Base-by-base conservation (phyloP, 2,888 invertebrate genomes). In the Melipona beecheii region DNA sequence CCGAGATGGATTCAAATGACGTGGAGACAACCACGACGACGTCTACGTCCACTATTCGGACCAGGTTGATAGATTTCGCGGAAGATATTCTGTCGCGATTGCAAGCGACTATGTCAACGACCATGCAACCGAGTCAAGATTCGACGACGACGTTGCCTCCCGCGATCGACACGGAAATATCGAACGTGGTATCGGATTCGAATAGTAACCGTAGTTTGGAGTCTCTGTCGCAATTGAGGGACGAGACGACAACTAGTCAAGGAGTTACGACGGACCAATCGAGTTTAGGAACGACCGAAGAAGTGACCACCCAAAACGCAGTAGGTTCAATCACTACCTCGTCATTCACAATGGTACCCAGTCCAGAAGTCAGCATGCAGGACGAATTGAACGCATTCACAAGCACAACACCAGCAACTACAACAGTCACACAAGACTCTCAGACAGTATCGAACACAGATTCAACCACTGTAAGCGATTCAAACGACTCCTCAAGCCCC, bases 51-150 rank as follows among this genome's bases (percentile, higher is more conserved):
- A 89, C 88, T 11, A 50, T 74, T n/a, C 83, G 85, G 15, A 84
- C 24, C 5, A 83, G 80, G n/a, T 9, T 89, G 36, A 87, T 89
- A 36, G 89, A 89, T 52, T 84, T 88, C 31, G 88, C 89, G 13
- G 85, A 88, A 43, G 85, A 89, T 17, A 89, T 89, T 43, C 50
- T 89, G 54, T 83, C 78, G 2, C 84, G 79, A 17, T 72, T 89
- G 64, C 86, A 86, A 76, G 75, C 27, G 11, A 36, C 74, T 13
- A 27, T 81, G 36, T 71, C n/a, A 6, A 66, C 66, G 0, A 76
- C 76, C 15, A 62, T 54, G 27, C 21, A 43, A 9, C 19, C 60
- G 0, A 31, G 52, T 19, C 72, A 74, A 49, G 72, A 81, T 24
- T 17, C 27, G 11, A 17, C 78, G 2, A 85, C 81, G 2, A 84